Conservation (phyloP, 2,113 vertebrate species). For the Pogona vitticeps region DNA sequence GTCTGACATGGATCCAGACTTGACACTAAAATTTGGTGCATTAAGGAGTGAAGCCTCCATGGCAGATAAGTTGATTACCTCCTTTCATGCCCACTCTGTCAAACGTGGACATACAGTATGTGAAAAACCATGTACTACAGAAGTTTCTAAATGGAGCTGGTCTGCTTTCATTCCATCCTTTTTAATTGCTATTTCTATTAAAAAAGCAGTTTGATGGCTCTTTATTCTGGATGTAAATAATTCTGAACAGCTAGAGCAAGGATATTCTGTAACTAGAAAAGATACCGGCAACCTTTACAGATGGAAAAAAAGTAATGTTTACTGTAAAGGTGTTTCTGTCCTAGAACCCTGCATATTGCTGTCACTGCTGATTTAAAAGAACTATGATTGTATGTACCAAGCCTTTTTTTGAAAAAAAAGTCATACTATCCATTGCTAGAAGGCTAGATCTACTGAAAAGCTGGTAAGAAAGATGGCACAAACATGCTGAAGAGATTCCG, state of each 20-base stretch:
- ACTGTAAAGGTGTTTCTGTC: neutral
- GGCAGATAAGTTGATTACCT: neutral
- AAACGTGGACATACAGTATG: neutral
- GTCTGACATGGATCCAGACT: too few relatives aligned
- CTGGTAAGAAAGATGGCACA: neutral
- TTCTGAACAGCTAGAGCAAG: neutral
- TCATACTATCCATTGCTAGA: neutral
- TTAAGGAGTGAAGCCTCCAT: neutral
- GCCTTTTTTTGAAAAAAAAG: neutral
- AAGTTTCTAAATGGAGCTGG: conserved; percentile 32
- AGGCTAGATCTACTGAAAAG: neutral
- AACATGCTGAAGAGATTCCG: neutral
- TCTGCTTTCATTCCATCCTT: conserved; percentile 17
- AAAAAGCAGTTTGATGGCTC: neutral
- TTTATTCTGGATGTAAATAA: conserved; percentile 20
- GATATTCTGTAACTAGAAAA: neutral
- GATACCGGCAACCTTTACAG: conserved; percentile 8
- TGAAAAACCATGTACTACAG: neutral
- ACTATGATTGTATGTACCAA: neutral
- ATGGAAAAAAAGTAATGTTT: neutral
- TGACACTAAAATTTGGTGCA: neutral
- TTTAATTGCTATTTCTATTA: conserved; percentile 25
- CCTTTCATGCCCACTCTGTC: neutral
- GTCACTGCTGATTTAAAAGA: conserved; percentile 14
- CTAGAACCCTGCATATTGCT: neutral